Base-by-base conservation (phyloP, 2,797 vertebrate species). In the Brachyalestes nurse region DNA sequence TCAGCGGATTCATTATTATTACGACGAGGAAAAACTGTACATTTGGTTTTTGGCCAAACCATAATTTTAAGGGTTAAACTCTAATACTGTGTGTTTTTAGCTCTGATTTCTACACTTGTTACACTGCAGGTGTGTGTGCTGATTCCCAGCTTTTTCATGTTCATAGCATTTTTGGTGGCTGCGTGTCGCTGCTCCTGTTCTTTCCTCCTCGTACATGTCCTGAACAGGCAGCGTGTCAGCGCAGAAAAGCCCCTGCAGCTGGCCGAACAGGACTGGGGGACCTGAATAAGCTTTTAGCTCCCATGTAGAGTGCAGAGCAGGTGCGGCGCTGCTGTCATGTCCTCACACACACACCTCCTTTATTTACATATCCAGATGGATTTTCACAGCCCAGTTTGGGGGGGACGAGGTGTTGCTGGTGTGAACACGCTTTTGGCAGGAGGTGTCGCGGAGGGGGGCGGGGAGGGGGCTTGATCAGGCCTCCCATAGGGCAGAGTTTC, bases 221-320 rank as follows among this genome's bases (percentile, higher is more conserved):
- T 12, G 55, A 62, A 77, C 76, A 72, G 61, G 72, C 53, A 16
- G 64, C 57, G 57, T 73, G 72, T 85, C 78, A 76, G 66, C 75
- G 64, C 78, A 76, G 65, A 23, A 34, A 82, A 86, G 53, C 60
- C 66, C n/a, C 16, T 12, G 70, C 77, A 83, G 75, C 76, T 83
- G 28, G 85, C 65, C 78, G 61, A 76, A 77, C 64, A 53, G 69
- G 75, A 89, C 75, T 7, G 57, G 75, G 64, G 82, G 84, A 92
- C 88, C 80, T 67, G 90, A 91, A 93, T 89, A 92, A 85, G 92
- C 93, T 94, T 92, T 93, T 93, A 93, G 87, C 90, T 82, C 78
- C 81, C 51, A 23, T 91, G 87, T 92, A 88, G 81, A 70, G 78
- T 58, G n/a, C 71, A 62, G 77, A 81, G 73, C 80, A 84, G 83